These are phyloP conservation scores for Cherax quadricarinatus DNA, from an alignment of 1,140 invertebrate species.

Conservation along the genomic window DNA sequence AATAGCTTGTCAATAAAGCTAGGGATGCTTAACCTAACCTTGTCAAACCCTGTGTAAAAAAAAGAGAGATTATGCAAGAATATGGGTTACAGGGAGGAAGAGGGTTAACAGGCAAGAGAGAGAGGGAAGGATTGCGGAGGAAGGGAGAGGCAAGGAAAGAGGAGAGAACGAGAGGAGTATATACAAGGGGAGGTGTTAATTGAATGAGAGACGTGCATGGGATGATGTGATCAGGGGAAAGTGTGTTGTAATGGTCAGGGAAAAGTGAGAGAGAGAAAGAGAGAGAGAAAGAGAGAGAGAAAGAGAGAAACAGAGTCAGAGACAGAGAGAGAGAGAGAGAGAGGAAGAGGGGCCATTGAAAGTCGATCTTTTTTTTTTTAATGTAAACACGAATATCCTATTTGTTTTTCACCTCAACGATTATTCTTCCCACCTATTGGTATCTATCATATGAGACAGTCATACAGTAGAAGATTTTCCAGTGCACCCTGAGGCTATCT, in stretches of 20 bases:
- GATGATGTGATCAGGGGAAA: slow-evolving; percentile 24
- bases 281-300: slow-evolving; percentile 10
- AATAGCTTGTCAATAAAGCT: too few species aligned
- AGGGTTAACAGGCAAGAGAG: not conserved
- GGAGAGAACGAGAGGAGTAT: not conserved
- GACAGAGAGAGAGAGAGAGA: slow-evolving; percentile 18
- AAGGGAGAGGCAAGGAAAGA: not conserved
- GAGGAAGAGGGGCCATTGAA: not conserved
- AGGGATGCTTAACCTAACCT: too few species aligned
- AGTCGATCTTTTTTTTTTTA: too few species aligned
- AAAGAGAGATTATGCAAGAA: not conserved
- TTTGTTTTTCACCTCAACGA: too few species aligned
- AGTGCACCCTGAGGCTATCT: too few species aligned
- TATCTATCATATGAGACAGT: too few species aligned
- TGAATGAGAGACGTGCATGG: slow-evolving; percentile 56
- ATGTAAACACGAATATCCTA: too few species aligned
- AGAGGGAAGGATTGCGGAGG: not conserved
- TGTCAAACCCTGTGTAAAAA: too few species aligned
- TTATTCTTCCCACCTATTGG: too few species aligned
- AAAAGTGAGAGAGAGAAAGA: slow-evolving; percentile 17
- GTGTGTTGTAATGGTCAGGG: not conserved
- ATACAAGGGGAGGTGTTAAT: slow-evolving; percentile 8
- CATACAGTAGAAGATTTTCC: too few species aligned
- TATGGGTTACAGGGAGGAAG: not conserved
- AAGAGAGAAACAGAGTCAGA: slow-evolving; percentile 2